Conservation (phyloP, 2,797 vertebrate genomes). For the Triplophysa bombifrons region DNA sequence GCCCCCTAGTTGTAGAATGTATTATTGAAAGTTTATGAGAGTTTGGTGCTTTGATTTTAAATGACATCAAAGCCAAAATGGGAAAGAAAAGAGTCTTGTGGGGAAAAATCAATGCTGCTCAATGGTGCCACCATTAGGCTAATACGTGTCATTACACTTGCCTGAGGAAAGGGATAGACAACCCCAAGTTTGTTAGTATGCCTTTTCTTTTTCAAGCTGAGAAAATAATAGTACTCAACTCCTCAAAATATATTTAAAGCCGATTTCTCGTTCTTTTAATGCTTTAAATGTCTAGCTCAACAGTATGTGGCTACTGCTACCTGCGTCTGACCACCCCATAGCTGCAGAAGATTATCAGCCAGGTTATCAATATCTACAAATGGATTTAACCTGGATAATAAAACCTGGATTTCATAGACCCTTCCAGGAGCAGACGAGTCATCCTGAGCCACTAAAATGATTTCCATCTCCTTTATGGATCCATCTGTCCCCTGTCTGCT, state of each 20-base stretch:
- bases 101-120: not conserved
- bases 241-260: constrained; percentile 14
- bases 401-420: constrained; percentile 75
- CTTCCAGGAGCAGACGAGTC: constrained; percentile 36
- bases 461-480: not conserved
- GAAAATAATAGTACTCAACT: not conserved
- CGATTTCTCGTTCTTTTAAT: constrained; percentile 29
- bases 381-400: constrained; percentile 82
- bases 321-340: constrained; percentile 59
- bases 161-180: constrained; percentile 23
- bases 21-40: not conserved
- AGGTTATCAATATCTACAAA: constrained; percentile 79
- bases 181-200: constrained; percentile 13
- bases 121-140: constrained; percentile 19
- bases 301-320: constrained; percentile 54
- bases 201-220: not conserved
- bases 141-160: constrained; percentile 26
- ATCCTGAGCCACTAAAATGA: constrained; percentile 13
- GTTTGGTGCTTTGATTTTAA: not conserved
- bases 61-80: not conserved
- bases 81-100: not conserved
- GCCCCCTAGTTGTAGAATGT: not conserved
- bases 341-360: constrained; percentile 60
- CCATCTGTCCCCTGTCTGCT: not conserved
- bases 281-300: constrained; percentile 36